phyloP scores from a whole-genome alignment of 2,113 vertebrate genomes.

The Cynocephalus volans region DNA sequence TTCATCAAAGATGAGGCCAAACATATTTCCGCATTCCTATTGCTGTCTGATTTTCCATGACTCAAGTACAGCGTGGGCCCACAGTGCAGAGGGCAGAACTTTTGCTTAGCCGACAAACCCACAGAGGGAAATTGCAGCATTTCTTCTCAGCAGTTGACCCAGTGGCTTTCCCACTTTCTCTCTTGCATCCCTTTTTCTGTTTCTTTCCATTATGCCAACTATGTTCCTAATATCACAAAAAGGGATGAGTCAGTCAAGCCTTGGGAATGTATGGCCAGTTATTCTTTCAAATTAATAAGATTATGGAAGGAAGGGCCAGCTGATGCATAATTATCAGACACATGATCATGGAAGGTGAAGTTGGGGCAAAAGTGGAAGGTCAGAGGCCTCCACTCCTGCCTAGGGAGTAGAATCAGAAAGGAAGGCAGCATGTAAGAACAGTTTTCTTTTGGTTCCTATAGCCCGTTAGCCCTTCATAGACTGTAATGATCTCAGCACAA shows the following conservation, averaged over 20 bases:
- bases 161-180: constrained; percentile 63
- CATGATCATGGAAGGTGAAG: neutral
- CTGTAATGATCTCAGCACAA: neutral
- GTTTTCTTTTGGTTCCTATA: neutral
- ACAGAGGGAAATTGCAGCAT: constrained; percentile 72
- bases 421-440: neutral
- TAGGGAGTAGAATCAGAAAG: neutral
- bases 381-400: neutral
- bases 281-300: neutral
- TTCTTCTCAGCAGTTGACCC: constrained; percentile 31
- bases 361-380: neutral
- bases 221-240: constrained; percentile 75
- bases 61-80: constrained; percentile 85
- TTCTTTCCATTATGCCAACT: constrained; percentile 74
- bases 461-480: neutral
- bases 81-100: constrained; percentile 80
- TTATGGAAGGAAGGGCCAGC: neutral
- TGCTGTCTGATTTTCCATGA: constrained; percentile 87
- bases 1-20: constrained; percentile 83
- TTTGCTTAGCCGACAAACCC: constrained; percentile 81
- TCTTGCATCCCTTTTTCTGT: neutral
- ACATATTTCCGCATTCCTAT: constrained; percentile 84
- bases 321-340: neutral
- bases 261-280: neutral
- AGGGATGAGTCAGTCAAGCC: neutral